These are phyloP conservation scores for Hycleus phaleratus DNA, from an alignment of 1,140 invertebrate species.

Conservation along the genomic window DNA sequence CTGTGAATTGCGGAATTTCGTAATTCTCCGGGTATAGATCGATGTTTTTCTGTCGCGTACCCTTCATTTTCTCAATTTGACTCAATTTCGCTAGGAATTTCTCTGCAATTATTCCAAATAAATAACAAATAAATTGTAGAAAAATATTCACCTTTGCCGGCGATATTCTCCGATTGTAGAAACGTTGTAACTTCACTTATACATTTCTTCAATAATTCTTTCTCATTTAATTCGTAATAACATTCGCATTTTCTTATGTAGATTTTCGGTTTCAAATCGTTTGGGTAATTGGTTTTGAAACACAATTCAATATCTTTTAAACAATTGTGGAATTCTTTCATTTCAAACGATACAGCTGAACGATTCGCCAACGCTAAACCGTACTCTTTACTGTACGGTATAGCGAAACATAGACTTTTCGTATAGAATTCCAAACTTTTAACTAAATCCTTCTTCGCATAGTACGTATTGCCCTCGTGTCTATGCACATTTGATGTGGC, in stretches of 20 bases:
- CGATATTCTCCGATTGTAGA: conserved; percentile 17
- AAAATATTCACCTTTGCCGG: conserved; percentile 24
- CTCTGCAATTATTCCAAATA: conserved; percentile 16
- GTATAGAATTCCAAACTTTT: conserved; percentile 32
- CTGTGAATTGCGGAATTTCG: conserved; percentile 27
- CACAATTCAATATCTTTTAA: conserved; percentile 32
- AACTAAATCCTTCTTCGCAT: conserved; percentile 24
- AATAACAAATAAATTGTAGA: not conserved
- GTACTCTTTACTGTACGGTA: conserved; percentile 24
- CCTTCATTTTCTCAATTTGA: conserved; percentile 20
- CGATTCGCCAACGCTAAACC: conserved; percentile 31
- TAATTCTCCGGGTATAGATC: conserved; percentile 19
- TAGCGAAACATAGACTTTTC: conserved; percentile 32
- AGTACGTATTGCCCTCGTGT: conserved; percentile 30
- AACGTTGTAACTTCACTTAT: conserved; percentile 21
- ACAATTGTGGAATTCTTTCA: conserved; percentile 32
- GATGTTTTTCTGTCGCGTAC: conserved; percentile 12
- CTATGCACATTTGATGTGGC: conserved; percentile 20
- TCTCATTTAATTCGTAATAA: conserved; percentile 23
- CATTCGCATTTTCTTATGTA: conserved; percentile 30
- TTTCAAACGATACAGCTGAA: conserved; percentile 32
- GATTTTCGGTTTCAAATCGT: conserved; percentile 30
- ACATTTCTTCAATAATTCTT: conserved; percentile 26
- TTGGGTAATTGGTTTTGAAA: conserved; percentile 28
- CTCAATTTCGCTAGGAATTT: conserved; percentile 24